phyloP scores from a whole-genome alignment of 2,113 vertebrate genomes.

The Crocuta crocuta region DNA sequence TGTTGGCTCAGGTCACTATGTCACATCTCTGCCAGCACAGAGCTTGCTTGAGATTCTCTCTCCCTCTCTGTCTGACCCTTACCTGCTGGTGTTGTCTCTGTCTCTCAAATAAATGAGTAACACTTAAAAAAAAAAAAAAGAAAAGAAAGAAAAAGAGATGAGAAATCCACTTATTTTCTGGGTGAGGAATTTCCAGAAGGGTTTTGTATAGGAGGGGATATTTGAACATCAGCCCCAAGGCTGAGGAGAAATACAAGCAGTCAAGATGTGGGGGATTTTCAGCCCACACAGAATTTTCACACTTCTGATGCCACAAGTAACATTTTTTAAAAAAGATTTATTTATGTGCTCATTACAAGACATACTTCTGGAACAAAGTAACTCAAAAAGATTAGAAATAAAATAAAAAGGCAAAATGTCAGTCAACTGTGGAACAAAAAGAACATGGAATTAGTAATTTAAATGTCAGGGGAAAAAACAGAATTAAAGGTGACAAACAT shows the following conservation, averaged over 20 bases:
- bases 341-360: not conserved
- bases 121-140: not conserved
- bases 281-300: not conserved
- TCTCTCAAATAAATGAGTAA: not conserved
- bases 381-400: not conserved
- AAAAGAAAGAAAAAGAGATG: not conserved
- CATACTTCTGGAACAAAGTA: not conserved
- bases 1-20: too few species aligned
- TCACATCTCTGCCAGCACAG: not conserved
- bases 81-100: too few species aligned
- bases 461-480: not conserved
- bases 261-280: not conserved
- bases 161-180: not conserved
- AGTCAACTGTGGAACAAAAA: not conserved
- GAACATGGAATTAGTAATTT: not conserved
- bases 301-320: not conserved
- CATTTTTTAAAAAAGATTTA: not conserved
- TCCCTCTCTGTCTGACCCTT: not conserved
- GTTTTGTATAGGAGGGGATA: not conserved
- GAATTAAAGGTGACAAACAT: not conserved
- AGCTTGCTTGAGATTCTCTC: not conserved
- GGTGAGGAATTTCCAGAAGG: not conserved
- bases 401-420: slow-evolving; percentile 31
- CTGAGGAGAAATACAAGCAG: not conserved
- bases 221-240: not conserved